Evolutionary conservation across 2,888 invertebrate species (phyloP), one percentile per base, ranked within the genome.

Genomic region (Allophyes oxyacanthae): DNA sequence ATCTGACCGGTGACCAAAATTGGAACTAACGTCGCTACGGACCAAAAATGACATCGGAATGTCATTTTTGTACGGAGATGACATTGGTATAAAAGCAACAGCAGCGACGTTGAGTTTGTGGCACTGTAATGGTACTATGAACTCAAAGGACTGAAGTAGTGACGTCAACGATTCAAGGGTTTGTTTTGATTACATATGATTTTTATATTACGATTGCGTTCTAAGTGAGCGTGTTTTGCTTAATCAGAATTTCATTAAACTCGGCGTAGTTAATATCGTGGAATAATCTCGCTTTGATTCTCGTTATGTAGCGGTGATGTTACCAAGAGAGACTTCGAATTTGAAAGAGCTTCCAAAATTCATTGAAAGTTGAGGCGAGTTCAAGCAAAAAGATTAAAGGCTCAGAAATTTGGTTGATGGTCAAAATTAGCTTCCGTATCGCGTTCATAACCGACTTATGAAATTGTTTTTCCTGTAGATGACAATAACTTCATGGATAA

Each of bases 91-190:
- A n/a, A n/a, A n/a, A n/a, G n/a, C n/a, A n/a, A n/a, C n/a, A n/a
- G n/a, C n/a, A n/a, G n/a, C n/a, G n/a, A n/a, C n/a, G n/a, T n/a
- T n/a, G n/a, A n/a, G n/a, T n/a, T n/a, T n/a, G n/a, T n/a, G n/a
- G n/a, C n/a, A n/a, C n/a, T n/a, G n/a, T n/a, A n/a, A n/a, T n/a
- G n/a, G n/a, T n/a, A n/a, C n/a, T n/a, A n/a, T n/a, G n/a, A 7
- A 30, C 13, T 42, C n/a, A n/a, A 55, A 32, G 11, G 26, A 3
- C 10, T 56, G 68, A 55, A 32, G 11, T 14, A 3, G 10, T 56
- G 68, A 73, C 57, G 74, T 73, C 52, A 64, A 53, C 42, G 50
- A 50, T 32, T 58, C 55, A 55, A 69, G 50, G 46, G 44, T 64
- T 64, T 28, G 33, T 64, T 48, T 32, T 37, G 37, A 48, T 53